Conservation (phyloP, 2,888 invertebrate species). For the Pachymerium ferrugineum region DNA sequence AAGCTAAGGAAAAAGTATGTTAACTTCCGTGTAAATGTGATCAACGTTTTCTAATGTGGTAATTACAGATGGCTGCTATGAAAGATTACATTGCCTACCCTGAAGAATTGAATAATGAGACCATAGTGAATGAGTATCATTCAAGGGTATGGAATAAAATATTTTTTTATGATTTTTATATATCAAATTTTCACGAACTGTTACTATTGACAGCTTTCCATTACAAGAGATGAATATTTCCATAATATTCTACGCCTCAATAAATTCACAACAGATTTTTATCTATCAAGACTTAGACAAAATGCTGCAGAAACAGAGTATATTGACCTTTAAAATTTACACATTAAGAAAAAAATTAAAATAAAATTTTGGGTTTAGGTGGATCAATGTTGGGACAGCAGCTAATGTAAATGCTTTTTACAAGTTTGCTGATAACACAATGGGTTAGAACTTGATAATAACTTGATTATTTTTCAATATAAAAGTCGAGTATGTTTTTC, state of each 20-base stretch:
- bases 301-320: background rate
- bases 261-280: background rate
- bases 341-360: slow-evolving; percentile 51
- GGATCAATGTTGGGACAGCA: slow-evolving; percentile 57
- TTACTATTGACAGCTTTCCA: background rate
- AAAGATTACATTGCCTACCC: slow-evolving; percentile 88
- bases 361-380: slow-evolving; percentile 35
- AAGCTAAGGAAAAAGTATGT: slow-evolving; percentile 47
- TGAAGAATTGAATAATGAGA: slow-evolving; percentile 74
- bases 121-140: slow-evolving; percentile 61
- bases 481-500: background rate
- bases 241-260: slow-evolving; percentile 1
- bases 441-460: slow-evolving; percentile 59
- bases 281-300: background rate
- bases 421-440: slow-evolving; percentile 77
- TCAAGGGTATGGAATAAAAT: no score
- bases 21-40: background rate
- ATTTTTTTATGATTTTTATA: no score
- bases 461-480: background rate
- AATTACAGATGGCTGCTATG: slow-evolving; percentile 65
- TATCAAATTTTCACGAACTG: no score
- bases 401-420: slow-evolving; percentile 83
- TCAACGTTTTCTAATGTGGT: background rate
- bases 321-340: background rate
- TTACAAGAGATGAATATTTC: background rate